phyloP scores from a whole-genome alignment of 2,797 vertebrate genomes.

The Propithecus deckenii region DNA sequence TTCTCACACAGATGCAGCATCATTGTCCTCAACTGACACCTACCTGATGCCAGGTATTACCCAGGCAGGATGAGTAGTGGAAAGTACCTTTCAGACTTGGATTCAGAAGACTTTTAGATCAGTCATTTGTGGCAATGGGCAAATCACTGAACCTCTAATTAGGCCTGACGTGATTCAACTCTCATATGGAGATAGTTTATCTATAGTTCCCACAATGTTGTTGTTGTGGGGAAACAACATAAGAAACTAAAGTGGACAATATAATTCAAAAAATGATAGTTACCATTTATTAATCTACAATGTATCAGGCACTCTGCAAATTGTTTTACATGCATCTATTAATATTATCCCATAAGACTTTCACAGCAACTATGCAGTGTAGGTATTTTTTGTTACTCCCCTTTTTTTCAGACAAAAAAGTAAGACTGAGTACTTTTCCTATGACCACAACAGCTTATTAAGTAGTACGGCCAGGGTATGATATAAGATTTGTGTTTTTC shows the following conservation, averaged over 20 bases:
- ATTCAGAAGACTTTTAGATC: not conserved
- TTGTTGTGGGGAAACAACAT: not conserved
- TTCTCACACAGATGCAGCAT: not conserved
- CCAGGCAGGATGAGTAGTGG: too few species aligned
- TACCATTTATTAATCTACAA: not conserved
- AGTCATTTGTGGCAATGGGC: not conserved
- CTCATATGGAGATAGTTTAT: not conserved
- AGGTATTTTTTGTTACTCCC: not conserved
- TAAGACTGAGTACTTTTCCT: not conserved
- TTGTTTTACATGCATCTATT: not conserved
- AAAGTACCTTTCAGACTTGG: not conserved
- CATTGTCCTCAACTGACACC: not conserved
- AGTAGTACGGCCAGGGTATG: not conserved
- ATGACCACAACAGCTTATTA: not conserved
- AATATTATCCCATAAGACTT: not conserved
- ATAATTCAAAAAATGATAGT: not conserved
- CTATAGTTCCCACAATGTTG: not conserved
- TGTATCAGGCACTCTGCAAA: not conserved
- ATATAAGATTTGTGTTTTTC: not conserved
- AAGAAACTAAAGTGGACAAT: not conserved
- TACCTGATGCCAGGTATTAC: not conserved
- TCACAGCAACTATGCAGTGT: not conserved
- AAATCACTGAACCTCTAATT: not conserved
- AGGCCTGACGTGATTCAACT: not conserved
- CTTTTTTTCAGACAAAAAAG: not conserved